Evolutionary conservation across 2,888 invertebrate genomes (phyloP), one percentile per base, ranked within the genome.

Genomic region (Tipula lateralis): DNA sequence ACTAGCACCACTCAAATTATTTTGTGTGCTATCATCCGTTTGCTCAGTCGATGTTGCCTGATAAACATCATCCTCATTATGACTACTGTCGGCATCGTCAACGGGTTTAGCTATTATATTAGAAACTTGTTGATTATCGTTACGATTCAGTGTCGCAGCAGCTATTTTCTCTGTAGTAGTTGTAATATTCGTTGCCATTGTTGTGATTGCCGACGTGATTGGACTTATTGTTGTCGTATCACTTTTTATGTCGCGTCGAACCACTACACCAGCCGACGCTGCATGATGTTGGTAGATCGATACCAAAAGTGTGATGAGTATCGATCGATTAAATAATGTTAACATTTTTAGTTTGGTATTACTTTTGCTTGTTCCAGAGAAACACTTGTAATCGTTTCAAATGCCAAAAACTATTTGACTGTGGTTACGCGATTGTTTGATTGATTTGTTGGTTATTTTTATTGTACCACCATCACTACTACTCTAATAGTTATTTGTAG

Each of bases 41-140:
- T 30, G 16, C 24, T 19, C 24, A 12, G 85, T 85, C 4, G 85
- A 16, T 0, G 85, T 85, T 7, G 85, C 85, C 4, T 85, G 85
- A 2, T n/a, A n/a, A n/a, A 84, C 84, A 83, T 85, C 85, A 1
- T 32, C 19, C 3, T 19, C 66, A 9, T 9, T 66, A 44, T 44
- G 1, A 44, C 44, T 44, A 36, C 5, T 12, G n/a, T n/a, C n/a
- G 12, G 2, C 44, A 16, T 44, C 44, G n/a, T 16, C 16, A 44
- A 16, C 12, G 7, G 66, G 16, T 9, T 24, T 66, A 24, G 66
- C 1, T 66, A 66, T 24, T 19, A 66, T 9, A 66, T 66, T 66
- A 66, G 66, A 24, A 66, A 66, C 66, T 66, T 66, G 66, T 24
- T 19, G 24, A 9, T 66, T 66, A 24, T 66, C 9, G 24, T 24